Evolutionary conservation across 2,113 vertebrate genomes (phyloP).

Genomic region (Corapipo altera): DNA sequence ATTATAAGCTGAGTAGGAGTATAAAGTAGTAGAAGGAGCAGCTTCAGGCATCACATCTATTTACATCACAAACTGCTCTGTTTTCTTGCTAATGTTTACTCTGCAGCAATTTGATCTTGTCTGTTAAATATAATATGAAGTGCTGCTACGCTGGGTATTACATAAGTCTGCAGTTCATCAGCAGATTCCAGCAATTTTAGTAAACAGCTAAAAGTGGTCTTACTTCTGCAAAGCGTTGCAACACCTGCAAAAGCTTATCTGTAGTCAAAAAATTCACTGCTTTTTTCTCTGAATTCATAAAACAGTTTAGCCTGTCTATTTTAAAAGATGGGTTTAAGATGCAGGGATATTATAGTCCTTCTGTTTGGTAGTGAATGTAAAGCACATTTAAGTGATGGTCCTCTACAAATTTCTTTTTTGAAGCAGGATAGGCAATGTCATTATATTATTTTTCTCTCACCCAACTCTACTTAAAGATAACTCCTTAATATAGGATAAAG

Average conservation of each 20-base stretch:
- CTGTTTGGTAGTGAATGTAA: neutral
- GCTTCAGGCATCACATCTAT: neutral
- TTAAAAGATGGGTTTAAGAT: neutral
- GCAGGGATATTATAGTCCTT: neutral
- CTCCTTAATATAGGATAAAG: too few species aligned
- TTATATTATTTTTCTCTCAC: neutral
- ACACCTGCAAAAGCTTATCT: neutral
- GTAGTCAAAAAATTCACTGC: neutral
- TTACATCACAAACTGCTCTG: neutral
- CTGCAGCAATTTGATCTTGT: neutral
- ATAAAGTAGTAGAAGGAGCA: neutral
- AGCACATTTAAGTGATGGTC: neutral
- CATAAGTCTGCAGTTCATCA: neutral
- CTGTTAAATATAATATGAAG: neutral
- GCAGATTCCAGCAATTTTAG: neutral
- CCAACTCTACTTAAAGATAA: neutral
- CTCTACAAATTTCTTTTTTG: neutral
- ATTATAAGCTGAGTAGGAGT: neutral
- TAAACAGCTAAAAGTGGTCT: neutral
- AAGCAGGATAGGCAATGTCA: neutral
- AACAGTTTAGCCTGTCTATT: neutral
- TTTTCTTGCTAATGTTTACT: neutral
- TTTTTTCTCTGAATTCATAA: neutral
- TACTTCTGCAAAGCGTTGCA: neutral
- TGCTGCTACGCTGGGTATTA: neutral